Evolutionary conservation across 2,888 invertebrate species (phyloP), one percentile per base, ranked within the genome.

Genomic region (Harmothoe impar): DNA sequence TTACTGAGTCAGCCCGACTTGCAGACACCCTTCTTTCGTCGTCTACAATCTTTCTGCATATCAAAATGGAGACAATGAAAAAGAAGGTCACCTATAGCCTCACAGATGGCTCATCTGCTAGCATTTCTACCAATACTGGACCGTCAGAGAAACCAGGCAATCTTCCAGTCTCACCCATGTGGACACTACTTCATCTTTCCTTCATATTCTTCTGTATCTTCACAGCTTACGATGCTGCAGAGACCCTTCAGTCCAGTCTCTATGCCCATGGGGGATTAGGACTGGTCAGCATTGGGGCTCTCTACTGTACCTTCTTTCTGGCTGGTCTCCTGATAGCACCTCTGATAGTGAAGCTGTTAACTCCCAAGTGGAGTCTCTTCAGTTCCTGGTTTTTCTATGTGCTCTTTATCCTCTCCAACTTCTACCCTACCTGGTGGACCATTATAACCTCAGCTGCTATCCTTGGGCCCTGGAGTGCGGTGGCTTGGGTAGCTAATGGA

Each of bases 161-260:
- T 3, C 10, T 10, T 43, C 43, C 5, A 3, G 43, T 43, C 43
- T 29, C 72, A 3, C 72, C 72, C 29, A 25, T 72, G 17, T 25
- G 72, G 31, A 72, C 29, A 15, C 29, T 72, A 7, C 7, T 72
- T 25, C 72, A 72, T 25, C 72, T 72, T 25, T 72, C 72, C 25
- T 29, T 72, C 29, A 25, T 72, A 15, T 72, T 72, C 31, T 72
- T 72, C 72, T 72, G 25, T 25, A 72, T 72, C 72, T 72, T 72
- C 72, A 25, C 17, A 15, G 72, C 72, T 7, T 72, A 29, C 29
- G 25, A 15, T 15, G 72, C 29, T 29, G 72, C 72, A 1, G 72
- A 72, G 72, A 72, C 72, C 29, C 72, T 72, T 15, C 72, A 72
- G 72, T 15, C 29, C 0, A 72, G 29, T 25, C 72, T 72, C 25